A percentile compares a stretch with the other conserved stretches of the same genome.
phyloP scores from a whole-genome alignment of 2,888 invertebrate species.

The Coecobrya sp. region DNA sequence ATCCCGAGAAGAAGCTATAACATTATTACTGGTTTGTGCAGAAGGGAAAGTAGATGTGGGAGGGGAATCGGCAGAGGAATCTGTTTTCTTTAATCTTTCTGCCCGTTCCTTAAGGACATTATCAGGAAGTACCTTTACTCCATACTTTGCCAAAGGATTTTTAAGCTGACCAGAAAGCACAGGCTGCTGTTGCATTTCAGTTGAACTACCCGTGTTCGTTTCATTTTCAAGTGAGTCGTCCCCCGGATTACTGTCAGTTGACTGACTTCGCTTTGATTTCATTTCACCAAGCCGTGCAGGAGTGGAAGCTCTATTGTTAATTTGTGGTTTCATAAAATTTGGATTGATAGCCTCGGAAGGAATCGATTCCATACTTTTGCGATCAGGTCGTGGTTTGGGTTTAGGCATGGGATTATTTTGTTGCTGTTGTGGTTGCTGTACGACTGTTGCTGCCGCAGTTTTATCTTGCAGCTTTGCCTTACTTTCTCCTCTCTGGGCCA shows the following conservation, averaged over 20 bases:
- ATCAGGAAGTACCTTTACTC: constrained; percentile 86
- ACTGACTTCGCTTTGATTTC: constrained; percentile 14
- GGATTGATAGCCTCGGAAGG: constrained; percentile 36
- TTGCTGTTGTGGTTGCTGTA: constrained; percentile 1
- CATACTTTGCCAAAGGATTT: constrained; percentile 84
- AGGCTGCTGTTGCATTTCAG: constrained; percentile 34
- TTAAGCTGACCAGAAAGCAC: constrained; percentile 59
- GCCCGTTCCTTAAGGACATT: constrained; percentile 83
- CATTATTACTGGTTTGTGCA: constrained; percentile 49
- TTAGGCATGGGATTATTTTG: constrained; percentile 66
- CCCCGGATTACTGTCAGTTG: constrained; percentile 21
- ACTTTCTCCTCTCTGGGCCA: background rate
- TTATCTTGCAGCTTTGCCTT: constrained; percentile 31
- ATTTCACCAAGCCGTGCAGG: background rate
- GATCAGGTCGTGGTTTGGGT: constrained; percentile 82
- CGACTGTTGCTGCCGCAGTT: constrained; percentile 3
- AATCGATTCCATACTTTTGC: constrained; percentile 76
- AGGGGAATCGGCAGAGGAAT: constrained; percentile 6
- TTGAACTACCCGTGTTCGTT: constrained; percentile 5
- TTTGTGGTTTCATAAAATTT: constrained; percentile 41
- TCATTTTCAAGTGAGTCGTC: background rate
- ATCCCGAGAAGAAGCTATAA: constrained; percentile 7
- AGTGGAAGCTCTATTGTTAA: background rate
- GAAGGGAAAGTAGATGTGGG: constrained; percentile 5
- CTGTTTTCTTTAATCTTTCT: constrained; percentile 76